Evolutionary conservation across 2,113 vertebrate species (phyloP), one percentile per base, ranked within the genome.

Genomic region (Bufo bufo): DNA sequence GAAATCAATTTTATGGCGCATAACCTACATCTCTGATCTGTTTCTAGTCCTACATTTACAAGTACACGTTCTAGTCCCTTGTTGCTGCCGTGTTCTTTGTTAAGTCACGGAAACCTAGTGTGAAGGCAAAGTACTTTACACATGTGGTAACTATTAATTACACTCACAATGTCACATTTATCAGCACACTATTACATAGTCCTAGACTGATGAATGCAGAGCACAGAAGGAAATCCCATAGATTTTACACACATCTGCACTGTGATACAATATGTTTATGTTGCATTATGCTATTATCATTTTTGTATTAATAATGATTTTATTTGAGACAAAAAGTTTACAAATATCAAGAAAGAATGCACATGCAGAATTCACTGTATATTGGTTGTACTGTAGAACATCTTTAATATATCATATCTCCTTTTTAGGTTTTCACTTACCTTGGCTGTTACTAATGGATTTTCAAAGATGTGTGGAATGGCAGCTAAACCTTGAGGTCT

Each of bases 1-100:
- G 59, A 86, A 86, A 86, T 86, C 85, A 86, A 86, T 86, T 85
- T 77, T 77, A 77, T 85, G 72, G 71, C 77, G 47, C 58, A 85
- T 85, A 85, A 77, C 74, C 54, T 63, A 77, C 72, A 85, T 63
- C 58, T 61, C 17, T 49, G 84, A 85, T 75, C 54, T 85, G 14
- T 75, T 85, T 61, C n/a, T 61, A 77, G 43, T 19, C 72, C 72
- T 77, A 33, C 66, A 84, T 83, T 56, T 84, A 72, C 23, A 71
- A 72, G 47, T 84, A 84, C 49, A 85, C 50, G 14, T 77, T 58
- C n/a, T 47, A 54, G 43, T 61, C 84, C 58, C 84, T 77, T 85
- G 56, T 85, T 85, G 47, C 84, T 11, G 17, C 50, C 14, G 20
- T 50, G 56, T 45, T 61, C 45, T 77, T 58, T 71, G 45, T 50